Conservation (phyloP, 2,113 vertebrate genomes). For the Elanus axillaris region DNA sequence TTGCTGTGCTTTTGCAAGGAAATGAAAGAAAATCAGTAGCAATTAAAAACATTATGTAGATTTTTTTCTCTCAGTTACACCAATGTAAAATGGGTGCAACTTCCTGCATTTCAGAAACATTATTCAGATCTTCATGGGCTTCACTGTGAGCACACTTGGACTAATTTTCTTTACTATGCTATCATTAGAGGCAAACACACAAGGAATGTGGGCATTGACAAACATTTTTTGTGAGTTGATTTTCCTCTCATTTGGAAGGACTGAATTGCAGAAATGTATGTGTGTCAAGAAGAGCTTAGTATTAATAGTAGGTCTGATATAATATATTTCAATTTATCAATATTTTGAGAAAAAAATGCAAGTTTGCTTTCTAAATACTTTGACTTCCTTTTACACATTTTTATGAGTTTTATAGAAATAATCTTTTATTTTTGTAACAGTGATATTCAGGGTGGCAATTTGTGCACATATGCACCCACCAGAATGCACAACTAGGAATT, state of each 20-base stretch:
- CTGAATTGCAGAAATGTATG: background rate
- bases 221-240: background rate
- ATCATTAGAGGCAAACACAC: background rate
- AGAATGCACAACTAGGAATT: background rate
- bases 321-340: background rate
- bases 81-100: background rate
- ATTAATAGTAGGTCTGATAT: background rate
- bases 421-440: background rate
- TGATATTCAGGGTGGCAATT: background rate
- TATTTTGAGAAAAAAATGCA: background rate
- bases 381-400: background rate
- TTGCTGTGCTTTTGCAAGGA: background rate
- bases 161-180: background rate
- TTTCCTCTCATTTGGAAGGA: background rate
- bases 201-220: background rate
- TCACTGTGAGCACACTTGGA: background rate
- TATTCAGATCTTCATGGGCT: background rate
- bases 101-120: background rate
- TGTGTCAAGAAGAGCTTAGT: background rate
- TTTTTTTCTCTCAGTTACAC: background rate
- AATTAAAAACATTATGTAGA: background rate
- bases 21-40: background rate
- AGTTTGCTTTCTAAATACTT: background rate
- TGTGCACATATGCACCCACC: background rate
- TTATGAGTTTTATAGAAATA: background rate